phyloP scores from a whole-genome alignment of 2,113 vertebrate species.

The Propithecus coquereli region DNA sequence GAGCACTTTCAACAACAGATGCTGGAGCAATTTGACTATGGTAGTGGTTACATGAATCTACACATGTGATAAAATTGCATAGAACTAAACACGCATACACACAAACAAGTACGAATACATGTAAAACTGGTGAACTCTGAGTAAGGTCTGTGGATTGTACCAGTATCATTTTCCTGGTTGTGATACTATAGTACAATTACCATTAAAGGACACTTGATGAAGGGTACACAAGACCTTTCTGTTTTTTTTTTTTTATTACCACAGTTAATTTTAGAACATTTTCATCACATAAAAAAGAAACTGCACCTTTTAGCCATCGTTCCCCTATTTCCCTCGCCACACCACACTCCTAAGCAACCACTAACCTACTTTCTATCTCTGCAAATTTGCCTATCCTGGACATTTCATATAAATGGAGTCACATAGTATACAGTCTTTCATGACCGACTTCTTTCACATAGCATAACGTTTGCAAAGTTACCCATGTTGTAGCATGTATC shows the following conservation, averaged over 20 bases:
- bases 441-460: background rate
- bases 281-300: background rate
- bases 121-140: background rate
- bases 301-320: background rate
- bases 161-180: background rate
- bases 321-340: background rate
- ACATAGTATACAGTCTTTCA: background rate
- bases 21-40: background rate
- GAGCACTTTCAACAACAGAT: background rate
- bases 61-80: background rate
- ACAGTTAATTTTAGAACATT: background rate
- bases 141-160: background rate
- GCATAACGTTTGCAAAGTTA: background rate
- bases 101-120: background rate
- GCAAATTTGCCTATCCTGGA: background rate
- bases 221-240: background rate
- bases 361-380: background rate
- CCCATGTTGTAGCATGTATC: background rate
- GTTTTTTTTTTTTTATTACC: background rate
- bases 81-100: background rate
- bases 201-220: background rate
- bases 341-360: background rate
- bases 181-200: background rate
- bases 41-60: background rate
- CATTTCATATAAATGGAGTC: background rate